phyloP scores from a whole-genome alignment of 2,797 vertebrate species.

The Rallus crepitans region DNA sequence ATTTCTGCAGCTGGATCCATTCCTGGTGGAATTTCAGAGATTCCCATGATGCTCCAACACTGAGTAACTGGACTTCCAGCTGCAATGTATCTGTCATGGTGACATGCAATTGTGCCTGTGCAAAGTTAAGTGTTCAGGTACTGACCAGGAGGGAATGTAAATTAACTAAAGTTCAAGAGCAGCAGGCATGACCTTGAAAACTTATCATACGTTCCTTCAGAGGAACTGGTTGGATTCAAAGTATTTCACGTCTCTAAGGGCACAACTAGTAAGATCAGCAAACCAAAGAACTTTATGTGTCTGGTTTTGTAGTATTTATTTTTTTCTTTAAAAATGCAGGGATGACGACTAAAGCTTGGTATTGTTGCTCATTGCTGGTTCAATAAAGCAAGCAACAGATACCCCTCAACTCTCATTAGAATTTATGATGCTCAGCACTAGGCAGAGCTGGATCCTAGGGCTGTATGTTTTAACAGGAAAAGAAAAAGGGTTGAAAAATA shows the following conservation, averaged over 20 bases:
- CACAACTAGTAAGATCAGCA: not conserved
- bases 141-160: not conserved
- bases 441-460: not conserved
- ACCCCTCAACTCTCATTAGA: not conserved
- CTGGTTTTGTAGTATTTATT: not conserved
- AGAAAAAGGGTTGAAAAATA: not conserved
- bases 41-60: not conserved
- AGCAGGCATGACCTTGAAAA: not conserved
- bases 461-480: not conserved
- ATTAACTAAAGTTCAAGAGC: not conserved
- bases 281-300: not conserved
- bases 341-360: not conserved
- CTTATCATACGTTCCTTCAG: not conserved
- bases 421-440: not conserved
- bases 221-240: not conserved
- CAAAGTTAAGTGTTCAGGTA: not conserved
- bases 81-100: accelerated
- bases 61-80: not conserved
- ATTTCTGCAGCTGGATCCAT: not conserved
- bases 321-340: not conserved
- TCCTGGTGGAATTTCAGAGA: not conserved
- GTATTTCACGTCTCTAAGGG: not conserved
- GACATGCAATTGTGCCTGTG: not conserved
- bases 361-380: not conserved
- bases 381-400: not conserved